Base-by-base conservation (phyloP, 2,888 invertebrate species). In the Drosophila nr. perissopoda region DNA sequence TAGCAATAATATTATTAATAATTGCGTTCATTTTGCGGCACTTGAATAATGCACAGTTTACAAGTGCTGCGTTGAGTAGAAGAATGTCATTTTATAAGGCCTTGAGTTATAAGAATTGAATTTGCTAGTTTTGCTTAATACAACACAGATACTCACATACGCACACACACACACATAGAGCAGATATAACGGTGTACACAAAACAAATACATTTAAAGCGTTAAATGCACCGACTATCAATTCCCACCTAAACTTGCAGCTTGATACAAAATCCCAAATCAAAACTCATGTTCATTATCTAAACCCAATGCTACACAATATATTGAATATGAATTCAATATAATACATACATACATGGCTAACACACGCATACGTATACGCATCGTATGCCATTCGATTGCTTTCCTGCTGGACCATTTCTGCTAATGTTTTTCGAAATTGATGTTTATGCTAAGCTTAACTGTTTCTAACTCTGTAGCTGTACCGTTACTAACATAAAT, bases 201-300 rank as follows among this genome's bases (percentile, higher is more conserved):
- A 13, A 27, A 58, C 34, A 58, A 69, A 53, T 69, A 33, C 33
- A 38, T 69, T 70, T 49, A 76, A 91, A 88, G 91, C 91, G 90
- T 90, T 83, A 82, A 91, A 89, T 90, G 91, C 91, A 91, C 88
- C 68, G 58, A 60, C 64, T 57, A 63, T 64, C 34, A 53, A 71
- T 54, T 40, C 59, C 46, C 16, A 31, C 64, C 38, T 36, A 49
- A 62, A 31, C 27, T 49, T 33, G 46, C 71, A 72, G 57, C 68
- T 71, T 59, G 61, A 52, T 33, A 51, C 18, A 36, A 64, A 69
- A 66, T 67, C 61, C 61, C 34, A 60, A 76, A 64, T 69, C 69
- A 48, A 68, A 61, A 57, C 49, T 82, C 82, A 80, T 80, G 79
- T 53, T 74, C 80, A 82, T 79, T 62, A 66, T 31, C 51, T 48